Evolutionary conservation across 37 sponge, comb jelly and placozoan genomes (phyloP), one percentile per base, ranked within the genome.

Genomic region (Geodia barretti): DNA sequence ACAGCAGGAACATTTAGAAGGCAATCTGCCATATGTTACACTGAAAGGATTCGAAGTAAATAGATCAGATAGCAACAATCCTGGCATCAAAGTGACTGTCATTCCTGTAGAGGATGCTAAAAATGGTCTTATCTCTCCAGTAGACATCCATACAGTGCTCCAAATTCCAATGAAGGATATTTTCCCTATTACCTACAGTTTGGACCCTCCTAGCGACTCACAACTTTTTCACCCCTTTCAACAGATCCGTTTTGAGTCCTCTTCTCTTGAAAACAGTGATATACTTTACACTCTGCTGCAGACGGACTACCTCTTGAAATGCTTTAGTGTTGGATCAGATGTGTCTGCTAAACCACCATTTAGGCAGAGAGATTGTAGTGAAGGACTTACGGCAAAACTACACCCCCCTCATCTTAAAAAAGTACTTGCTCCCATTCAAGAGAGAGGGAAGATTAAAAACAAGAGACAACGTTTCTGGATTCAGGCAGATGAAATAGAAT

Each of bases 221-320:
- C 58, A 86, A 58, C 75, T 64, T 25, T 86, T 79, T 70, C 92
- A 91, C 77, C 92, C 92, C 33, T 91, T 91, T 60, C 92, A 91
- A 60, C 60, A 86, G 42, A 73, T 86, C 62, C 63, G 92, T 8
- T 91, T 79, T 68, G 30, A 40, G 0, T 66, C 92, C 34, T 19
- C 81, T 31, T 30, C 39, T 0, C 40, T 86, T 4, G 23, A 80
- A 9, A 70, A 70, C n/a, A 86, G 84, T 20, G 64, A 1, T 11
- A 29, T 86, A 1, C 87, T 91, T 0, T 79, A 91, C 33, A 83
- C 92, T 21, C 9, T 91, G 80, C 82, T 91, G 72, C 83, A 86
- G 65, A 60, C 92, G 36, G 92, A 91, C 41, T 91, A 91, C 54
- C 79, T 91, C 0, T 23, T 91, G 62, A 91, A 91, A 34, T 73